These are phyloP conservation scores for Delichon dasypus DNA, from an alignment of 2,797 vertebrate genomes.

Conservation along the genomic window DNA sequence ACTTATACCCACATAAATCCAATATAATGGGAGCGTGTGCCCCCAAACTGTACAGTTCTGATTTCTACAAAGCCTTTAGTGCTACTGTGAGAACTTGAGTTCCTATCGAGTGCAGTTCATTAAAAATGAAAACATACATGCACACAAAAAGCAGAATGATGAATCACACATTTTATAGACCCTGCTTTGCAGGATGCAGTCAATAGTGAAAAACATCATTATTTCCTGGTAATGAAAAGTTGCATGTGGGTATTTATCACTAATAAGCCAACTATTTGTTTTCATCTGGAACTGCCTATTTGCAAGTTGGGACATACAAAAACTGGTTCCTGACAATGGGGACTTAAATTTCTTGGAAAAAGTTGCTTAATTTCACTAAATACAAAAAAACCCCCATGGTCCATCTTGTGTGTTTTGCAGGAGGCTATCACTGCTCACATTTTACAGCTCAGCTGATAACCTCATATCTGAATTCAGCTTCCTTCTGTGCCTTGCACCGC, in stretches of 20 bases:
- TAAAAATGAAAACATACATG: neutral
- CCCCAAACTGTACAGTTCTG: neutral
- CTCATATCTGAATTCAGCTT: neutral
- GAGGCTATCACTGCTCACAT: neutral
- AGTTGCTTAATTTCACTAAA: neutral
- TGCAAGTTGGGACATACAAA: neutral
- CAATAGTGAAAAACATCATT: neutral
- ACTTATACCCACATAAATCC: neutral
- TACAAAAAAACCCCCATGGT: neutral
- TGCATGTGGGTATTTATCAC: neutral
- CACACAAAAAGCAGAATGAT: neutral
- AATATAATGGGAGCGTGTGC: neutral
- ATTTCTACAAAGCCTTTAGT: neutral
- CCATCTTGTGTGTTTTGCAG: neutral
- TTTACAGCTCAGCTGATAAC: neutral
- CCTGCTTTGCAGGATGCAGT: neutral
- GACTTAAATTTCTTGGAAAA: neutral
- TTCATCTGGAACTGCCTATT: neutral
- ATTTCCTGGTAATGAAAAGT: neutral
- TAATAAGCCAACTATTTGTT: neutral
- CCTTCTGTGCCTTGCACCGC: accelerated
- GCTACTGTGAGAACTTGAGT: neutral
- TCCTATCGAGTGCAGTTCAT: neutral
- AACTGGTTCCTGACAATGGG: neutral
- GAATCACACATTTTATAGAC: neutral